Evolutionary conservation across 2,797 vertebrate genomes (phyloP).

Genomic region (Periparus ater): DNA sequence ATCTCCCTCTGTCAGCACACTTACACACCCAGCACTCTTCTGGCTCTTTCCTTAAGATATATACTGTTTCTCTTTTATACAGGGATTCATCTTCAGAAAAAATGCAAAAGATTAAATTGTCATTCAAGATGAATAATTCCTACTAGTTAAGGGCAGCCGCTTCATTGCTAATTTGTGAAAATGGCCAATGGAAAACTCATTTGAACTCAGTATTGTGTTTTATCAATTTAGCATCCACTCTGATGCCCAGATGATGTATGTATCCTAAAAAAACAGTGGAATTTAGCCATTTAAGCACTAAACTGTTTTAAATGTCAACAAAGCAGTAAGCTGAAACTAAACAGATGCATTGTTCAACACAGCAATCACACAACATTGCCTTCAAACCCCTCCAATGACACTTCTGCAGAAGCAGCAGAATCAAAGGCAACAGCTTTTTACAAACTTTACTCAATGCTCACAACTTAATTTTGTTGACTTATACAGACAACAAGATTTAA

Average conservation of each 20-base stretch:
- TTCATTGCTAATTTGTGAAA: not conserved
- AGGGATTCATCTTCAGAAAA: not conserved
- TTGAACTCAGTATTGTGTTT: not conserved
- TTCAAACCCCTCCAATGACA: not conserved
- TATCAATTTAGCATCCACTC: not conserved
- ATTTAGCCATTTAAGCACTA: not conserved
- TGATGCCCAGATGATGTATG: not conserved
- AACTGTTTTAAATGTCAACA: not conserved
- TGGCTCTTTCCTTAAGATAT: not conserved
- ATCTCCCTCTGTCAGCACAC: not conserved
- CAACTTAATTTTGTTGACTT: not conserved
- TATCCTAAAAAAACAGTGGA: not conserved
- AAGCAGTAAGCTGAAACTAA: not conserved
- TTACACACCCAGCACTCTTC: not conserved
- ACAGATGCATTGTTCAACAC: accelerated
- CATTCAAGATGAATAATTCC: not conserved
- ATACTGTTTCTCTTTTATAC: not conserved
- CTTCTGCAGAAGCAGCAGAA: not conserved
- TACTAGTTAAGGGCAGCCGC: not conserved
- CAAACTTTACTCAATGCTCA: not conserved
- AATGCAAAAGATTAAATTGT: not conserved
- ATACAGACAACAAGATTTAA: not conserved
- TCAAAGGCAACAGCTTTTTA: not conserved
- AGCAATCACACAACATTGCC: not conserved
- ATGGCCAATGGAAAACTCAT: not conserved